phyloP scores from a whole-genome alignment of 2,797 vertebrate genomes.

The Bradypodion pumilum region DNA sequence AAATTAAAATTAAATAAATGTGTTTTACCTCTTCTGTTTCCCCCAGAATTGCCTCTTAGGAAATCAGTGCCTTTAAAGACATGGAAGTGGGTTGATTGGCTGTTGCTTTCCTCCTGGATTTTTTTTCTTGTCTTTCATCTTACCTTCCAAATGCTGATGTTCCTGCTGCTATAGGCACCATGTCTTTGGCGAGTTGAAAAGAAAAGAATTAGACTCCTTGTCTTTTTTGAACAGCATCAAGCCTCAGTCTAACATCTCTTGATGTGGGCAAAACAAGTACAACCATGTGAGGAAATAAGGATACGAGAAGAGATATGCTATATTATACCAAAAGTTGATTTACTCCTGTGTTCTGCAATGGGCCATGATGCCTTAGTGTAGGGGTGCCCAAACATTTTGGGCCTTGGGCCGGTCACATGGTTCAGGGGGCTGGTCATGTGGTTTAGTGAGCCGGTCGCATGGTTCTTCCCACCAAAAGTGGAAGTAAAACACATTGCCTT shows the following conservation, averaged over 20 bases:
- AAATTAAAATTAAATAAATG: constrained; percentile 83
- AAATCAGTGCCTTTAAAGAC: constrained; percentile 58
- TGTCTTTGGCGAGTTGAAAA: not conserved
- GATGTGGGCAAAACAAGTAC: not conserved
- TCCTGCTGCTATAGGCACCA: not conserved
- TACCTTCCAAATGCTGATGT: constrained; percentile 57
- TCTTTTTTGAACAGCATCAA: not conserved
- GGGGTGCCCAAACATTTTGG: too few species aligned
- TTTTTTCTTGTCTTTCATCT: constrained; percentile 64
- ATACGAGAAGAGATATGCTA: not conserved
- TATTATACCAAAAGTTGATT: not conserved
- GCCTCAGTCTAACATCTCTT: not conserved
- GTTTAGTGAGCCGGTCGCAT: too few species aligned
- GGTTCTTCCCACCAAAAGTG: too few species aligned
- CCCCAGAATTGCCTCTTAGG: constrained; percentile 64
- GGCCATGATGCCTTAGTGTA: too few species aligned
- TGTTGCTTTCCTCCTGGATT: constrained; percentile 49
- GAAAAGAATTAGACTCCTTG: not conserved
- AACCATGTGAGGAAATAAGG: not conserved
- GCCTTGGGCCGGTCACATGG: too few species aligned
- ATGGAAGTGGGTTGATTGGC: not conserved
- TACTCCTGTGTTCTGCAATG: not conserved
- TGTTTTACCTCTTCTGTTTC: constrained; percentile 74
- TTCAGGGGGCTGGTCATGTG: too few species aligned
- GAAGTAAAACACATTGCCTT: too few species aligned